Evolutionary conservation across 2,797 vertebrate species (phyloP).

Genomic region (Notolepis coatsorum): DNA sequence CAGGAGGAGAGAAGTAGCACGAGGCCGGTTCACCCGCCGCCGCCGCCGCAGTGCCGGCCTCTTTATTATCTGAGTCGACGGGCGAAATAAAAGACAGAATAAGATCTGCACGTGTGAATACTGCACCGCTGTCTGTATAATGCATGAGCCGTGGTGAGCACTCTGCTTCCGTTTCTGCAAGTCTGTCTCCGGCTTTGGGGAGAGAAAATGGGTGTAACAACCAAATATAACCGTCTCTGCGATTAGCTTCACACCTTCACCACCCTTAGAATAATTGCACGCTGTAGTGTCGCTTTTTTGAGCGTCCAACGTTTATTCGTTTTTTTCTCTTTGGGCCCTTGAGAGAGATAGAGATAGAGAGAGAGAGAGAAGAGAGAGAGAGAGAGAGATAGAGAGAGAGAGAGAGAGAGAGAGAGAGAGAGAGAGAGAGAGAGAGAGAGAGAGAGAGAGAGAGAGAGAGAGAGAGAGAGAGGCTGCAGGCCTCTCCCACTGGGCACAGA

Average conservation of each 20-base stretch:
- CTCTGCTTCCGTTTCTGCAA: constrained; percentile 12
- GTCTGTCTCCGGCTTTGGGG: constrained; percentile 9
- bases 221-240: not conserved
- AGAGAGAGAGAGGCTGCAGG: constrained; percentile 19
- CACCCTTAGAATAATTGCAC: constrained; percentile 31
- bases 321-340: constrained; percentile 57
- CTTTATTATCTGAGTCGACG: constrained; percentile 67
- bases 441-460: not conserved
- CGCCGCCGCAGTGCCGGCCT: constrained; percentile 28
- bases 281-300: constrained; percentile 20
- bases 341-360: not conserved
- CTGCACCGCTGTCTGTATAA: constrained; percentile 41
- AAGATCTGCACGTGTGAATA: constrained; percentile 19
- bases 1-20: constrained; percentile 50
- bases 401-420: constrained; percentile 7
- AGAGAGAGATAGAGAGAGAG: constrained; percentile 1
- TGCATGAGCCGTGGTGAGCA: constrained; percentile 41
- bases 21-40: constrained; percentile 39
- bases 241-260: not conserved
- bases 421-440: constrained; percentile 20
- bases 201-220: not conserved
- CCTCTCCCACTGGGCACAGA: constrained; percentile 57
- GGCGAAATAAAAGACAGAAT: constrained; percentile 45
- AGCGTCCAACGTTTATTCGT: constrained; percentile 21
- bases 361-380: not conserved